Evolutionary conservation across 2,797 vertebrate genomes (phyloP), one percentile per base, ranked within the genome.

Genomic region (Cuculus canorus): DNA sequence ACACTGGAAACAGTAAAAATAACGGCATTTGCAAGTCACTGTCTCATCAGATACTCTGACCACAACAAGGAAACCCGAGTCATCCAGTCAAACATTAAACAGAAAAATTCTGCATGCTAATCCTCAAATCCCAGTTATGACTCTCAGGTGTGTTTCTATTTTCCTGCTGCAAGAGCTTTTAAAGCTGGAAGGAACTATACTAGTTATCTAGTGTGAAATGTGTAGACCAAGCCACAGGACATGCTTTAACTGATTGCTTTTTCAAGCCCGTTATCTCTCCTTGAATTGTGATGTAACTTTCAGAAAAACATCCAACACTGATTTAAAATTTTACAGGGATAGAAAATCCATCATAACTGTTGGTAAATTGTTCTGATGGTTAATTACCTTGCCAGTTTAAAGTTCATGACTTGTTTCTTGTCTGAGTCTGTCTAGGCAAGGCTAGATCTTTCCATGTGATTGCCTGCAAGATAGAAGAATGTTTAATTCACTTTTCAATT

Each of bases 321-420:
- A 75, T 90, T 92, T 82, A 68, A 90, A 94, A 56, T 21, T 86
- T 95, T 92, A 39, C 35, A 80, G 52, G 32, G 60, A 23, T 48
- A 82, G 47, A 90, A 92, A 90, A 87, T 86, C 48, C 47, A 63
- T 84, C 60, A 59, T 32, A 86, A 48, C 22, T 72, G 50, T 70
- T 88, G 43, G 22, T 77, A 87, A 66, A 28, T 65, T 83, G 39
- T 81, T 85, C 50, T 66, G 37, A 56, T 82, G 17, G 45, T 41
- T 96, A 87, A 95, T 60, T 63, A 66, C 52, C 6, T 84, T 68
- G 14, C 43, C 43, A 88, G 13, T 71, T 92, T 65, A 85, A 54
- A 82, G 33, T 39, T 88, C 52, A 63, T 64, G 8, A 63, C 45
- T 82, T 92, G 41, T 68, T 86, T 92, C 52, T 84, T 76, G 37